Percentiles rank a stretch among this genome's conserved stretches.
Evolutionary conservation across 2,113 vertebrate species (phyloP).

Genomic region (Platysternon megacephalum): DNA sequence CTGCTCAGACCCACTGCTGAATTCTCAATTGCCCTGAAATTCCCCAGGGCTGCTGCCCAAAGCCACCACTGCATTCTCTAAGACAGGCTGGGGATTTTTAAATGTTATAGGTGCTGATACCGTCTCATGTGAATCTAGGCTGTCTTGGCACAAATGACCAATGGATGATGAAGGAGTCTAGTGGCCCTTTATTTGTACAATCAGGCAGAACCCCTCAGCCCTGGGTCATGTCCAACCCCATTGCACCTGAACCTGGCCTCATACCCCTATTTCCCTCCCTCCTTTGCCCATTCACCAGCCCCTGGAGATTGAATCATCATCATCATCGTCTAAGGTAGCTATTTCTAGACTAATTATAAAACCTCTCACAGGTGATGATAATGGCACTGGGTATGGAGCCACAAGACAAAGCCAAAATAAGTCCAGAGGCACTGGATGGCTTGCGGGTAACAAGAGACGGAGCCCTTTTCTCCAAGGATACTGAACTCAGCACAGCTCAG

Average conservation of each 20-base stretch:
- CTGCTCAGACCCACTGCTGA: background rate
- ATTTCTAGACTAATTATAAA: background rate
- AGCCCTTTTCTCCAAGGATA: background rate
- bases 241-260: background rate
- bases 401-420: fast-evolving
- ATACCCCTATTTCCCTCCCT: background rate
- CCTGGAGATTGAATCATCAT: fast-evolving
- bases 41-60: constrained; percentile 32
- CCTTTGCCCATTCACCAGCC: background rate
- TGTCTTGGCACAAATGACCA: fast-evolving
- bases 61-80: background rate
- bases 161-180: fast-evolving
- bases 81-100: background rate
- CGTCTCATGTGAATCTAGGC: background rate
- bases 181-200: background rate
- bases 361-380: background rate
- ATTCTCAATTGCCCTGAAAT: constrained; percentile 55
- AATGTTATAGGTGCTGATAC: background rate
- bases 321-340: background rate
- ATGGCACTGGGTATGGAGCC: fast-evolving
- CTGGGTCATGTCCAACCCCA: background rate
- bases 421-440: background rate
- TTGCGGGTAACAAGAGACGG: background rate
- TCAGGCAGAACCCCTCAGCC: background rate
- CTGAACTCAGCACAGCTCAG: background rate